These are phyloP conservation scores for Dendrolimus houi DNA, from an alignment of 2,888 invertebrate genomes.

Conservation along the genomic window DNA sequence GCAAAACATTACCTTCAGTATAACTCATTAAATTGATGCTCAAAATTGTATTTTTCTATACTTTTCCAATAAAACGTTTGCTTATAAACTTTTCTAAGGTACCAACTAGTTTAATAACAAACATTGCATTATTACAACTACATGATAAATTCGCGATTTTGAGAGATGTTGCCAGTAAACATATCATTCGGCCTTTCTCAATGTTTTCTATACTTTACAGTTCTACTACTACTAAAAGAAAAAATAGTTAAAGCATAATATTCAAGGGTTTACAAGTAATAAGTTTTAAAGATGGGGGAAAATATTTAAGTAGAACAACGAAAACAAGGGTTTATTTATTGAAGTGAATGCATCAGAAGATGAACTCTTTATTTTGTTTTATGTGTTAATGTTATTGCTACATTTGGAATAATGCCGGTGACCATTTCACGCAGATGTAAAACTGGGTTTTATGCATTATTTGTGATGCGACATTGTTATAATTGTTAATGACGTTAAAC, in stretches of 20 bases:
- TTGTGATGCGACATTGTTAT: too few species aligned
- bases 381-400: too few species aligned
- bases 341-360: slow-evolving; percentile 7
- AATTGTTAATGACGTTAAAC: too few species aligned
- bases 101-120: slow-evolving; percentile 26
- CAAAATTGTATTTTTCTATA: too few species aligned
- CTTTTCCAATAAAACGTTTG: slow-evolving; percentile 15
- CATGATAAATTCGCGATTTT: slow-evolving; percentile 65
- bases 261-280: slow-evolving; percentile 14
- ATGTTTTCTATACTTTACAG: slow-evolving; percentile 33
- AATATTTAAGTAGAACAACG: not conserved
- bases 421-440: too few species aligned
- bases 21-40: too few species aligned
- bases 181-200: slow-evolving; percentile 73
- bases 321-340: slow-evolving; percentile 8
- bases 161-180: slow-evolving; percentile 72
- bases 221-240: slow-evolving; percentile 29
- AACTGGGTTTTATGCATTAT: too few species aligned
- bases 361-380: too few species aligned
- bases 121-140: slow-evolving; percentile 62
- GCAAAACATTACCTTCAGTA: too few species aligned
- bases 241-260: slow-evolving; percentile 17
- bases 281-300: slow-evolving; percentile 18
- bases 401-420: too few species aligned
- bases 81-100: slow-evolving; percentile 14